Evolutionary conservation across 2,888 invertebrate species (phyloP).

Genomic region (Callosobruchus maculatus): DNA sequence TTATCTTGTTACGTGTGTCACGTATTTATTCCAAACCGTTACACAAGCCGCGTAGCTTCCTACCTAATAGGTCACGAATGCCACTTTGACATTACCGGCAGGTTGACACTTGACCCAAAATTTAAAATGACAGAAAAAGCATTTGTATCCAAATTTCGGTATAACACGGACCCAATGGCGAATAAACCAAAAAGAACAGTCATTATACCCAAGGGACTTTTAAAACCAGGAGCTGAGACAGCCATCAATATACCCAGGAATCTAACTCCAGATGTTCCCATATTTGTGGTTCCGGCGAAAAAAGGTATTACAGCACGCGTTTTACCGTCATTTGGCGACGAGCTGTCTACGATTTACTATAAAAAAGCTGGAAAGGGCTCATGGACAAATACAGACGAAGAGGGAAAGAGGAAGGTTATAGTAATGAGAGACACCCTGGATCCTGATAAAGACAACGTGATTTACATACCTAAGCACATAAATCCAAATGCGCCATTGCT

Average conservation of each 20-base stretch:
- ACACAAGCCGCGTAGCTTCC: too few species aligned
- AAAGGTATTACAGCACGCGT: neutral
- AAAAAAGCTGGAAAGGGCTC: neutral
- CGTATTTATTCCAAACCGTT: too few species aligned
- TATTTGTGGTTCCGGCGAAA: neutral
- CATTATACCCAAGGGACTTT: neutral
- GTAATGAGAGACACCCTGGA: neutral
- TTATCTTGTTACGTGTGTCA: too few species aligned
- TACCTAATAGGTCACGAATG: too few species aligned
- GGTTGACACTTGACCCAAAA: neutral
- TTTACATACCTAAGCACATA: neutral
- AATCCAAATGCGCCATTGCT: neutral
- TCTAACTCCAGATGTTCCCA: neutral
- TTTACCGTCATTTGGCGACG: neutral
- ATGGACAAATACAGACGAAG: neutral
- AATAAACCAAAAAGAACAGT: neutral
- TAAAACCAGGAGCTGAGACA: neutral
- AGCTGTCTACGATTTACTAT: neutral
- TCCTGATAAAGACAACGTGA: neutral
- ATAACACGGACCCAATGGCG: neutral
- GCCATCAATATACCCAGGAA: neutral
- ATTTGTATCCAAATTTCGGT: neutral
- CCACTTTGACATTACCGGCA: neutral
- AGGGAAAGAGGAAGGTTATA: neutral
- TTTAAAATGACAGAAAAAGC: neutral